A percentile compares a stretch with the other conserved stretches of the same genome.
phyloP scores from a whole-genome alignment of 2,113 vertebrate species.

The Neopipo cinnamomea region DNA sequence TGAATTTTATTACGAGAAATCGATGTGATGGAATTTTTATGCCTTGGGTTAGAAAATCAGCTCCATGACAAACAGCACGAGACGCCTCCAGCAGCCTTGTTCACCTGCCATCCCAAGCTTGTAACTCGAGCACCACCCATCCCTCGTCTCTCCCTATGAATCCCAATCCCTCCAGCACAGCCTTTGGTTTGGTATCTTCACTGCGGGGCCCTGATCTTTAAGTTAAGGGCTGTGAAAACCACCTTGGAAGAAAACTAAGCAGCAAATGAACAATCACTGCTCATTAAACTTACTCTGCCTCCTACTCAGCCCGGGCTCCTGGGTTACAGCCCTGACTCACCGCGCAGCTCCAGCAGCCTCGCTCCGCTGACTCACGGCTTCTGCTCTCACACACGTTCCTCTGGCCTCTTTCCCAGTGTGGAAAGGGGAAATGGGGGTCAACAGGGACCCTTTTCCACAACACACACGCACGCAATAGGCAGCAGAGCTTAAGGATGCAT shows the following conservation, averaged over 20 bases:
- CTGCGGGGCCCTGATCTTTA: not conserved
- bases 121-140: not conserved
- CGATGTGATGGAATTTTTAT: not conserved
- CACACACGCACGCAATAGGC: accelerated
- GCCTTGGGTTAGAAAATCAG: not conserved
- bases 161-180: not conserved
- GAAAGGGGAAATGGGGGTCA: not conserved
- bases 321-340: conserved; percentile 49
- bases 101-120: not conserved
- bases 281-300: conserved; percentile 41
- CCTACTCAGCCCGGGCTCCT: conserved; percentile 36
- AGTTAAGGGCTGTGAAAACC: not conserved
- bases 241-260: not conserved
- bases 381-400: not conserved
- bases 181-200: not conserved
- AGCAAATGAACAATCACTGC: conserved; percentile 37
- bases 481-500: not conserved
- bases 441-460: not conserved
- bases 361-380: conserved; percentile 22
- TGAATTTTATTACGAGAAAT: not conserved
- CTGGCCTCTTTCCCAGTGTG: accelerated
- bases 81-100: not conserved
- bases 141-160: not conserved
- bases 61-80: not conserved
- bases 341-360: not conserved